A percentile compares a stretch with the other conserved stretches of the same genome.
phyloP scores from a whole-genome alignment of 2,113 vertebrate genomes.

The Halcyon senegalensis region DNA sequence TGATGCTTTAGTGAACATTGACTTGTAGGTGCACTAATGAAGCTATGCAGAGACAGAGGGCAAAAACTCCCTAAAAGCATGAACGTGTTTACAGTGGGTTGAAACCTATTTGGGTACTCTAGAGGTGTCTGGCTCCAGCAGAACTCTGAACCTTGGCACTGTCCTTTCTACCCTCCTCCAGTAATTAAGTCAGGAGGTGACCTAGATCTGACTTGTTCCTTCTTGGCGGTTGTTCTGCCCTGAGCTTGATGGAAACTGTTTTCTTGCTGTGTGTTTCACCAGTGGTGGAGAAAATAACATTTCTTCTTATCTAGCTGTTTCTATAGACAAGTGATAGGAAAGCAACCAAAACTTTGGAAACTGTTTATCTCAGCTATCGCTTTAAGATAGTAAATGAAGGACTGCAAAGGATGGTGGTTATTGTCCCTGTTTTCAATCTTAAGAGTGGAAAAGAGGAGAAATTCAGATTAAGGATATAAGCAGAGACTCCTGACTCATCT shows the following conservation, averaged over 20 bases:
- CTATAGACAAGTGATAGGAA: background rate
- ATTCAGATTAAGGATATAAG: background rate
- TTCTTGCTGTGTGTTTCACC: background rate
- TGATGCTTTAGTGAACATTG: background rate
- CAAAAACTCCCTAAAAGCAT: rapidly evolving
- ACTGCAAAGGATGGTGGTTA: background rate
- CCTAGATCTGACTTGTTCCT: background rate
- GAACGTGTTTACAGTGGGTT: background rate
- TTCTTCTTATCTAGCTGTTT: background rate
- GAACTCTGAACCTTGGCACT: background rate
- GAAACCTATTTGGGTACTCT: background rate
- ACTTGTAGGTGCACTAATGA: background rate
- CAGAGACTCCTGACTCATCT: background rate
- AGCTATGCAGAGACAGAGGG: background rate
- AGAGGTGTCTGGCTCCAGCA: background rate
- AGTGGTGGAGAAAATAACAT: background rate
- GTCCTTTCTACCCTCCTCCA: background rate
- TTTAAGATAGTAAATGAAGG: background rate
- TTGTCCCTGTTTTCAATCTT: background rate
- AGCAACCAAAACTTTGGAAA: background rate
- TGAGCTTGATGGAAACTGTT: background rate
- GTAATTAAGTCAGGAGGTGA: background rate
- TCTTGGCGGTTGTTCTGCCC: background rate
- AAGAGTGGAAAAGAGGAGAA: background rate
- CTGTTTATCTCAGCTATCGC: background rate